Evolutionary conservation across 2,797 vertebrate genomes (phyloP).

Genomic region (Halcyon smyrnensis): DNA sequence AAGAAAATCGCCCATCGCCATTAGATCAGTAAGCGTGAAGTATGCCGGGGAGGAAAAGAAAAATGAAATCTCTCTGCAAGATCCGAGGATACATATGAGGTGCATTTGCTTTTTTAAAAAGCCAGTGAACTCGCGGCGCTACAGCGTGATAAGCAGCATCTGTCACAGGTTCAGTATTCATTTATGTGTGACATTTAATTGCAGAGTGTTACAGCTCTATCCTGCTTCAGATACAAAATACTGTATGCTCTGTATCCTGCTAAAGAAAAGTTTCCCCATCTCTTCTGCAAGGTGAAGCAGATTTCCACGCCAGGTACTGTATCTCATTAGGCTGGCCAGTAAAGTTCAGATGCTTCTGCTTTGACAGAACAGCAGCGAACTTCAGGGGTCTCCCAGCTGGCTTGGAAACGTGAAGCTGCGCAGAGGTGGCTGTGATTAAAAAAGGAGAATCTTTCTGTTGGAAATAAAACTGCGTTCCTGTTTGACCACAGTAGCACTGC

Average conservation of each 20-base stretch:
- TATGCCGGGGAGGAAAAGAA: neutral
- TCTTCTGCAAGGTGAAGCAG: neutral
- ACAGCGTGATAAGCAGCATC: neutral
- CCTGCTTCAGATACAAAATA: neutral
- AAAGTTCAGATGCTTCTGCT: neutral
- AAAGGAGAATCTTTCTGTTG: neutral
- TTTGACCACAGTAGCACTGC: too few relatives aligned
- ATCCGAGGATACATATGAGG: neutral
- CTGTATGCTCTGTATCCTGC: fast-evolving
- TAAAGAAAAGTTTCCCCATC: neutral
- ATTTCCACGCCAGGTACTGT: fast-evolving
- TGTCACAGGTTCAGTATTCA: neutral
- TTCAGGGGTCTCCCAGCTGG: neutral
- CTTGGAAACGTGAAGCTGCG: fast-evolving
- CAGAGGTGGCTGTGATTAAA: neutral
- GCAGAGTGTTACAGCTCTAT: neutral
- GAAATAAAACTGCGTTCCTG: too few relatives aligned
- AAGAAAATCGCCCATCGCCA: neutral
- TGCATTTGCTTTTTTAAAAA: neutral
- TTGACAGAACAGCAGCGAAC: neutral
- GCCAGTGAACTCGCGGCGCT: neutral
- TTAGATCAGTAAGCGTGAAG: neutral
- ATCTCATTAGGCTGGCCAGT: neutral
- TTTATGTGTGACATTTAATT: neutral
- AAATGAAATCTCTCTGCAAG: neutral